Conservation (phyloP, 2,888 invertebrate genomes). For the Ochlodes sylvanus region DNA sequence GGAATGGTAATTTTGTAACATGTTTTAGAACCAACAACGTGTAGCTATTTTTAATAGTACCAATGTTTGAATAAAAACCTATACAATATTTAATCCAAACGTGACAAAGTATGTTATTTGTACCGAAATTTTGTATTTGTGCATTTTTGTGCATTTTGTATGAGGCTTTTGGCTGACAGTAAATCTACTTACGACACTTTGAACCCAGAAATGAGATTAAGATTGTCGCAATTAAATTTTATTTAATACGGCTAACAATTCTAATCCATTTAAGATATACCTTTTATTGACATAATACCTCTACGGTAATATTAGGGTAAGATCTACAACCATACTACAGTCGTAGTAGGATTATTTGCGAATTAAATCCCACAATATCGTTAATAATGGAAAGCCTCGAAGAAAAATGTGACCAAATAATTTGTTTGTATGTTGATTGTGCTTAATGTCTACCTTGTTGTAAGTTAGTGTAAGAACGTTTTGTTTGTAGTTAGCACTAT, state of each 20-base stretch:
- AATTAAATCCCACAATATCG: not conserved
- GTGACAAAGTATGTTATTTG: conserved; percentile 20
- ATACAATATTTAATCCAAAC: conserved; percentile 3
- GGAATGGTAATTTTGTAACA: conserved; percentile 20
- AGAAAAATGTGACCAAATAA: conserved; percentile 24
- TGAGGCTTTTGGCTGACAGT: not conserved
- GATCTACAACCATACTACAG: no score
- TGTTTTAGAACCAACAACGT: conserved; percentile 10
- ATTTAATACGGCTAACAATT: no score
- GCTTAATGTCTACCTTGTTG: conserved; percentile 24
- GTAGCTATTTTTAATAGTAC: conserved; percentile 15
- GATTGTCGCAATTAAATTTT: no score
- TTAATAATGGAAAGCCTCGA: conserved; percentile 6
- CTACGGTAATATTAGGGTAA: no score
- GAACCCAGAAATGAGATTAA: not conserved
- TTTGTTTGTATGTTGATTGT: conserved; percentile 30
- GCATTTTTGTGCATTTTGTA: conserved; percentile 21
- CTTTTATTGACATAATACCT: no score
- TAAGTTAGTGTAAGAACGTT: conserved; percentile 29
- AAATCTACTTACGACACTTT: conserved; percentile 5
- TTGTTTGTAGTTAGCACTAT: conserved; percentile 28
- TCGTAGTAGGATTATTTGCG: no score
- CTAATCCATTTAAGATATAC: no score
- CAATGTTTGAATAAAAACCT: conserved; percentile 16
- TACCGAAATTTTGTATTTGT: conserved; percentile 12